phyloP scores from a whole-genome alignment of 2,113 vertebrate genomes.

The Nerophis lumbriciformis region DNA sequence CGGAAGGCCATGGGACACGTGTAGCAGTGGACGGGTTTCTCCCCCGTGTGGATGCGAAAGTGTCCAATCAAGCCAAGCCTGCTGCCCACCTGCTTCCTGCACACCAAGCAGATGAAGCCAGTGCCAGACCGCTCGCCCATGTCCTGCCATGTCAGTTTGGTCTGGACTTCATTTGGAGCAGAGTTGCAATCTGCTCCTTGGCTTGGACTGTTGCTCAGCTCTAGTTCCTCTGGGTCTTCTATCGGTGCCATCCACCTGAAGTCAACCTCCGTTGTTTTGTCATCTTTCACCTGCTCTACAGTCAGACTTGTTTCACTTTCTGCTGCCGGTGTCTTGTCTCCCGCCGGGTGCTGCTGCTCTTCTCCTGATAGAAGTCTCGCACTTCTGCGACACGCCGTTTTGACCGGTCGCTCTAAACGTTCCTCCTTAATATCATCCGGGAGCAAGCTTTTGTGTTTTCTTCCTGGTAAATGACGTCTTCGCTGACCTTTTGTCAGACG shows the following conservation, averaged over 20 bases:
- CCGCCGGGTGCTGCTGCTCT: not conserved
- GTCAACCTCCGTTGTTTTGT: not conserved
- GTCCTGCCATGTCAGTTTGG: not conserved
- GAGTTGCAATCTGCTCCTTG: not conserved
- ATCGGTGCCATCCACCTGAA: conserved; percentile 31
- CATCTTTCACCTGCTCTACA: not conserved
- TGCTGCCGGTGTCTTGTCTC: not conserved
- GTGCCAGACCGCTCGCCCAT: not conserved
- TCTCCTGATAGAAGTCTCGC: not conserved
- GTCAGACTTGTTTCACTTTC: not conserved
- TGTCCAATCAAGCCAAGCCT: conserved; percentile 23
- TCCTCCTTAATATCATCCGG: not conserved
- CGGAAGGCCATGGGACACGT: conserved; percentile 7
- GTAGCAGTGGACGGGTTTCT: conserved; percentile 18
- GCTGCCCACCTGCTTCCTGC: conserved; percentile 2
- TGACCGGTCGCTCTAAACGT: not conserved
- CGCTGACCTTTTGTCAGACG: not conserved
- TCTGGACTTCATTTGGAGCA: rapidly evolving
- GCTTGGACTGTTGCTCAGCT: not conserved
- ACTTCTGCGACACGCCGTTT: not conserved
- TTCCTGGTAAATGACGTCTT: not conserved
- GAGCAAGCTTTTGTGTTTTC: not conserved
- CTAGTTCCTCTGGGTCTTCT: conserved; percentile 16
- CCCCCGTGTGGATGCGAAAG: conserved; percentile 30
- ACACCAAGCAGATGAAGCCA: conserved; percentile 19